phyloP scores from a whole-genome alignment of 2,113 vertebrate genomes.

The Dicrurus megarhynchus region DNA sequence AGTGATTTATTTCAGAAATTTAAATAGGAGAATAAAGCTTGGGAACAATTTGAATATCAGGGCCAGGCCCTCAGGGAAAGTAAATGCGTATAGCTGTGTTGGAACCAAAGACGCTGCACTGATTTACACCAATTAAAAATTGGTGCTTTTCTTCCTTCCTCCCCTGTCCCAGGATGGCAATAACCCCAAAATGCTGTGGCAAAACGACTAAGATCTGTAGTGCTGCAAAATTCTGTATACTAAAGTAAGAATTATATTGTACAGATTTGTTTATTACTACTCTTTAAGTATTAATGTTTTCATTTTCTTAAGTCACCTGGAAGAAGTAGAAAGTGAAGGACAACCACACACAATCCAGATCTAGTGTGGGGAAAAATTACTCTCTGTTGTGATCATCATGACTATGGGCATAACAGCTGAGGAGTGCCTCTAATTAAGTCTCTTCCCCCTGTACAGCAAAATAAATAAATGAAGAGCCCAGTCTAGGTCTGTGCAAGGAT shows the following conservation, averaged over 20 bases:
- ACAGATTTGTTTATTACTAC: neutral
- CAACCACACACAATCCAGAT: neutral
- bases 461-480: neutral
- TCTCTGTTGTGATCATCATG: neutral
- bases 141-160: neutral
- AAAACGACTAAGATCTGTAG: neutral
- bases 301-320: neutral
- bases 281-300: neutral
- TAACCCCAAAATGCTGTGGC: neutral
- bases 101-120: neutral
- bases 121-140: neutral
- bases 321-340: neutral
- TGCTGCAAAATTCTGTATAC: neutral
- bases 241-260: neutral
- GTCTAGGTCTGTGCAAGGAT: neutral
- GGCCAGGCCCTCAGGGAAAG: slow-evolving; percentile 10
- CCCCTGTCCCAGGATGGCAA: neutral
- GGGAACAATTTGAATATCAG: neutral
- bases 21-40: slow-evolving; percentile 4
- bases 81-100: neutral
- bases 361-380: neutral
- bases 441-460: neutral
- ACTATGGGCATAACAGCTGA: neutral
- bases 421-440: neutral
- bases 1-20: slow-evolving; percentile 40